Base-by-base conservation (phyloP, 2,113 vertebrate genomes). In the Ursus arctos region DNA sequence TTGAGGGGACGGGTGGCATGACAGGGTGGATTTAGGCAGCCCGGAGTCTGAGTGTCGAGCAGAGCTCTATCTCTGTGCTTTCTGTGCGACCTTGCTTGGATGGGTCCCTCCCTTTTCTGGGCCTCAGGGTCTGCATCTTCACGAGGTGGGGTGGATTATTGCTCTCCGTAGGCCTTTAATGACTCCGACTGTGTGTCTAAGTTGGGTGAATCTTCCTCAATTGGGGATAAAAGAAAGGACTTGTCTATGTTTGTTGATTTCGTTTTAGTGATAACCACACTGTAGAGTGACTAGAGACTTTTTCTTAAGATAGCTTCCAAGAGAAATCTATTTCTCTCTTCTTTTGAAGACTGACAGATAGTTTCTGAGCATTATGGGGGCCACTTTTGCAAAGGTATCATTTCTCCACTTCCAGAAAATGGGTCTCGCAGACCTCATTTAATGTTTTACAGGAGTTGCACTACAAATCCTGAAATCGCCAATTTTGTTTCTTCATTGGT, bases 221-320 rank as follows among this genome's bases (percentile, higher is more conserved):
- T 11, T 94, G 55, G 88, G 95, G 72, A 71, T 53, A 55, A 93
- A 81, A 86, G 14, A 49, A 69, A 87, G 59, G 21, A 69, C 47
- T 55, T 0, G 49, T 77, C 47, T 91, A 24, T 72, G 76, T 94
- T 77, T 24, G 26, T 85, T 86, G 76, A 65, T 90, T 95, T 97
- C 63, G 67, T 80, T 95, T 89, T 53, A 90, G 51, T 85, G 21
- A 16, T 51, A 69, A 87, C 53, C 40, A 91, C 10, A 0, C 69
- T 84, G 40, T 96, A 21, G 21, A 89, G 7, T 57, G 74, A 90
- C 33, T 88, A 28, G 15, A 97, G 84, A 90, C 21, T 53, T 96
- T 88, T 96, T 74, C 83, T 80, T 90, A 31, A 91, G 28, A 91
- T 79, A 81, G 63, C 84, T 95, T 97, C 92, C 16, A 88, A 91